Evolutionary conservation across 2,888 invertebrate species (phyloP).

Genomic region (Nymphalis urticae): DNA sequence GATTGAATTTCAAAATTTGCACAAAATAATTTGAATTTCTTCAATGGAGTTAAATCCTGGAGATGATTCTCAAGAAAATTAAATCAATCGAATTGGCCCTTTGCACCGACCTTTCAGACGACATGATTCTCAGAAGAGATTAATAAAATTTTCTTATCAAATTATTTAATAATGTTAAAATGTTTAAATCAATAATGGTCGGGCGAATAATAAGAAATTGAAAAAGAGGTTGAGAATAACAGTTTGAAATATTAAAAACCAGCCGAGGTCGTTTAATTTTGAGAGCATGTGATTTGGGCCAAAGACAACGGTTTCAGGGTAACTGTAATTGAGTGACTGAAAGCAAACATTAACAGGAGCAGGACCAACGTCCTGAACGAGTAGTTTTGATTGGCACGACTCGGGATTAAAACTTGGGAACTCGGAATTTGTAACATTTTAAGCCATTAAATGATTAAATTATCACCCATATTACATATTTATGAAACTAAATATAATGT

Average conservation of each 20-base stretch:
- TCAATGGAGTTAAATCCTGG: not conserved
- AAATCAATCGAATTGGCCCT: conserved; percentile 11
- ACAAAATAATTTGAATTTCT: not conserved
- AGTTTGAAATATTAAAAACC: not conserved
- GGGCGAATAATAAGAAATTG: not conserved
- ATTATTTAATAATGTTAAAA: conserved; percentile 25
- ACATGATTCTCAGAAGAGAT: conserved; percentile 11
- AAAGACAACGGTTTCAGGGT: not conserved
- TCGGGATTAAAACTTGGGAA: too few relatives aligned
- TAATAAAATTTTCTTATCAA: conserved; percentile 25
- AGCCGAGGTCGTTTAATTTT: too few relatives aligned
- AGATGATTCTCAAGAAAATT: not conserved
- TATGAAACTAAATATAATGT: too few relatives aligned
- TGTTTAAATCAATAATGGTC: conserved; percentile 4
- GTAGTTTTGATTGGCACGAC: too few relatives aligned
- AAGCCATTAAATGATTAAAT: too few relatives aligned
- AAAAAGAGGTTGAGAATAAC: not conserved
- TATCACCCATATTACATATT: too few relatives aligned
- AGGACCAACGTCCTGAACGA: too few relatives aligned
- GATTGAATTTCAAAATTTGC: not conserved
- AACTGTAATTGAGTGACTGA: not conserved
- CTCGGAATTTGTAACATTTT: too few relatives aligned
- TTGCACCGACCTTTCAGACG: conserved; percentile 6
- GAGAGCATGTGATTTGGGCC: not conserved
- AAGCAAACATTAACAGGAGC: not conserved